A percentile compares a stretch with the other conserved stretches of the same genome.
These are phyloP conservation scores for Haliclystus octoradiatus DNA, from an alignment of 30 jellyfish, hydroid and myxozoan species.

Conservation along the genomic window DNA sequence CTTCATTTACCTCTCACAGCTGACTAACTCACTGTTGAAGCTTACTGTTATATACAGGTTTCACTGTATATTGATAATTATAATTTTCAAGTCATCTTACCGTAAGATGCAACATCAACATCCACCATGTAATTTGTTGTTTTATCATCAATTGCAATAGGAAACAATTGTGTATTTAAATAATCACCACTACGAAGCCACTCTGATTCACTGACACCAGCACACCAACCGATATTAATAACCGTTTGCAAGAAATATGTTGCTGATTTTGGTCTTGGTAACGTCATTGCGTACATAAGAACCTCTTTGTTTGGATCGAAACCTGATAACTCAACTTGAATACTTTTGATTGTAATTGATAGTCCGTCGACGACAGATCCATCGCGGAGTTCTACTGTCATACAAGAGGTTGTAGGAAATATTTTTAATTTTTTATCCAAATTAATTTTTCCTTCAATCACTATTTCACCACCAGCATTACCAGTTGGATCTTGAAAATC, in stretches of 20 bases:
- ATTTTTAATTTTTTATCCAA: slow-evolving; percentile 26
- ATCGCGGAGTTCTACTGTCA: slow-evolving; percentile 29
- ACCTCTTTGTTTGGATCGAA: neutral
- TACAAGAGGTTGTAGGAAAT: slow-evolving; percentile 52
- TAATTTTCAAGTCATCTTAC: no score
- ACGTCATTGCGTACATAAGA: neutral
- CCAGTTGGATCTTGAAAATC: no score
- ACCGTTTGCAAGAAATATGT: slow-evolving; percentile 30
- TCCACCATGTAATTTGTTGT: neutral
- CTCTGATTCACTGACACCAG: slow-evolving; percentile 7
- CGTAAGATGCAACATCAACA: neutral
- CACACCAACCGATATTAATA: slow-evolving; percentile 69
- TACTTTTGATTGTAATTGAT: slow-evolving; percentile 21
- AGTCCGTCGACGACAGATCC: slow-evolving; percentile 36
- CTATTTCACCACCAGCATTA: no score
- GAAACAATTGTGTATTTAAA: slow-evolving; percentile 7
- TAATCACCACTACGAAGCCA: slow-evolving; percentile 66
- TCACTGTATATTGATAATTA: no score
- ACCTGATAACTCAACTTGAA: slow-evolving; percentile 27
- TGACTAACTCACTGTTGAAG: no score
- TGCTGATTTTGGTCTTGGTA: neutral
- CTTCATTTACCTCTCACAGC: no score
- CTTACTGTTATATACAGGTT: no score
- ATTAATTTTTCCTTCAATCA: slow-evolving; percentile 31
- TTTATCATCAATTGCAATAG: neutral